Evolutionary conservation across 2,888 invertebrate species (phyloP), one percentile per base, ranked within the genome.

Genomic region (Polymixis flavicincta): DNA sequence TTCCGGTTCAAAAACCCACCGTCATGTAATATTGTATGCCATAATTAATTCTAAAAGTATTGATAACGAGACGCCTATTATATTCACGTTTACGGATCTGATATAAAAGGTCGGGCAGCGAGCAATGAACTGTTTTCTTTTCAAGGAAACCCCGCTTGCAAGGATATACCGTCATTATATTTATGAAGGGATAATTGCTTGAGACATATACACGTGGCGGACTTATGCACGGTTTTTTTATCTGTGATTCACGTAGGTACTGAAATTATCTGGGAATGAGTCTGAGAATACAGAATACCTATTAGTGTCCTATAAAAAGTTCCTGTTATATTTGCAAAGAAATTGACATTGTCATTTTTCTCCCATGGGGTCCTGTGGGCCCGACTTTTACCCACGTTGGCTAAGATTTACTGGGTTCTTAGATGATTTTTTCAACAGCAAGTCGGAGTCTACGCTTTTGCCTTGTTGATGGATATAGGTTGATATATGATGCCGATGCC

Each of bases 41-140:
- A 42, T 78, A 86, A 86, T 86, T 82, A 81, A 85, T 76, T 83
- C 76, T 86, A 86, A 76, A 80, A 80, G 70, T 60, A 66, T 84
- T 84, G 76, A 78, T 84, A 84, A 78, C 68, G 42, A 78, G 65
- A 37, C 54, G 55, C 74, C 55, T 60, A 79, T 71, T 71, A 55
- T 74, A 28, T 66, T 77, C 57, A 71, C 42, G 60, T 57, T 78
- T 75, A 84, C 86, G 82, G 86, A 86, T 86, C 80, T 83, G 80
- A 67, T 63, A 72, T 42, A 45, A 76, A 77, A 79, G 83, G 82
- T 75, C 75, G 74, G 17, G 4, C 32, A 37, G 14, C 64, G 25
- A 55, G n/a, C n/a, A 50, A 22, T 61, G 45, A 61, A 73, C 69
- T 75, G 76, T 79, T 86, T 86, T 86, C 86, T 86, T 85, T 55